Conservation (phyloP, 1,140 invertebrate species). For the Bombus confusus region DNA sequence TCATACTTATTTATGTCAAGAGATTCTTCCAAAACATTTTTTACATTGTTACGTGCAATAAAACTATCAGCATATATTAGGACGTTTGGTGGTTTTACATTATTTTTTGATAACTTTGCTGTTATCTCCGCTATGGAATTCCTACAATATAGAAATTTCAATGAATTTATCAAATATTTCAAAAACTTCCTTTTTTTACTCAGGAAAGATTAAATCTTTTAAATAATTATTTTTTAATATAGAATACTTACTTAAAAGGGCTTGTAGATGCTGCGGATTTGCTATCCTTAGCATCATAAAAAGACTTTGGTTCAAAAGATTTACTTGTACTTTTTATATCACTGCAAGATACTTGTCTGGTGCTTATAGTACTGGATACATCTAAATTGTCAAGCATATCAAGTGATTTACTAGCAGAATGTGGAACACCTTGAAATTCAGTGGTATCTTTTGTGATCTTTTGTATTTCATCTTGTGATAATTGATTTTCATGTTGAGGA, state of each 20-base stretch:
- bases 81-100: slow-evolving; percentile 90
- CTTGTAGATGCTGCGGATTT: background rate
- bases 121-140: background rate
- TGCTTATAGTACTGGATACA: background rate
- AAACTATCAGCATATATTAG: slow-evolving; percentile 91
- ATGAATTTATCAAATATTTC: background rate
- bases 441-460: background rate
- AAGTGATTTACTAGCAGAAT: slow-evolving; percentile 22
- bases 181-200: background rate
- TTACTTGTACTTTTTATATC: slow-evolving; percentile 15
- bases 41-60: slow-evolving; percentile 87
- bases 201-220: background rate
- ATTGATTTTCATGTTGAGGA: background rate
- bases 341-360: slow-evolving; percentile 24
- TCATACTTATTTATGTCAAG: slow-evolving; percentile 88
- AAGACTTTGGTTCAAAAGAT: background rate
- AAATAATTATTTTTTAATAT: background rate
- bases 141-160: slow-evolving; percentile 30
- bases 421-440: slow-evolving; percentile 21
- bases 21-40: slow-evolving; percentile 86
- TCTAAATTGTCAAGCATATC: slow-evolving; percentile 13
- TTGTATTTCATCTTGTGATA: background rate
- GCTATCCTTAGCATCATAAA: background rate
- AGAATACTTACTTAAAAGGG: slow-evolving; percentile 1
- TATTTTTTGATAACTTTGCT: background rate